A percentile compares a stretch with the other conserved stretches of the same genome.
These are phyloP conservation scores for Mareca strepera DNA, from an alignment of 2,797 vertebrate genomes.

Conservation along the genomic window DNA sequence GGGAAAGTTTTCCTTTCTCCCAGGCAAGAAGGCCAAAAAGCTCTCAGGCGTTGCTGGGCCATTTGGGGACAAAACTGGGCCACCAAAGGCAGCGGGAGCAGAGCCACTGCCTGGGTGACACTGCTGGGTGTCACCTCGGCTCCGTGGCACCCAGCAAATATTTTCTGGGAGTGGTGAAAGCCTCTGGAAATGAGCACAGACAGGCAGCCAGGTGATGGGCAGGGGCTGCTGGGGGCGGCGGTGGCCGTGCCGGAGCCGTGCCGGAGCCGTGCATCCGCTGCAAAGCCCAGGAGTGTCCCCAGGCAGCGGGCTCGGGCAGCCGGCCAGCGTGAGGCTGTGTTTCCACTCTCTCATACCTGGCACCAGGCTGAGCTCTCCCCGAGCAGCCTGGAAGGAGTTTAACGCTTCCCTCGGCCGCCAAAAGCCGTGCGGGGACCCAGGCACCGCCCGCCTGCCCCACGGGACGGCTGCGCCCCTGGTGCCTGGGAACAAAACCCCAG, in stretches of 20 bases:
- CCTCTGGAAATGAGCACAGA: background rate
- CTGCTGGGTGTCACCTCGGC: background rate
- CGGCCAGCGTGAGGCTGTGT: accelerated
- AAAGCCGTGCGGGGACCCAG: accelerated
- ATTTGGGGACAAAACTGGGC: background rate
- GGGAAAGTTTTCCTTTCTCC: background rate
- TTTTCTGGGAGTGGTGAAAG: background rate
- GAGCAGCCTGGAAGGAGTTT: background rate
- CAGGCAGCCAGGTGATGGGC: accelerated
- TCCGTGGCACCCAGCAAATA: background rate
- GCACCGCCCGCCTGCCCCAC: accelerated
- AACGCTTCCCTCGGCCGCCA: accelerated
- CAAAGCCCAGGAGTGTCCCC: background rate
- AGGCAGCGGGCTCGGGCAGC: background rate
- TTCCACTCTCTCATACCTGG: background rate
- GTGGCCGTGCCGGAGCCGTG: accelerated
- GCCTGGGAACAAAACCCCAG: background rate
- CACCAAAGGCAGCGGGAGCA: background rate
- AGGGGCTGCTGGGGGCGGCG: accelerated
- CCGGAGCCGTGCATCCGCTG: accelerated
- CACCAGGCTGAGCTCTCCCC: background rate
- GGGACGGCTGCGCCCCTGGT: too few species aligned
- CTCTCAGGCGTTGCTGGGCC: background rate
- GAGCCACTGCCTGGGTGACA: background rate
- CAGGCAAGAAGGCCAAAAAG: background rate